Evolutionary conservation across 2,888 invertebrate genomes (phyloP), one percentile per base, ranked within the genome.

Genomic region (Calliphora vomitoria): DNA sequence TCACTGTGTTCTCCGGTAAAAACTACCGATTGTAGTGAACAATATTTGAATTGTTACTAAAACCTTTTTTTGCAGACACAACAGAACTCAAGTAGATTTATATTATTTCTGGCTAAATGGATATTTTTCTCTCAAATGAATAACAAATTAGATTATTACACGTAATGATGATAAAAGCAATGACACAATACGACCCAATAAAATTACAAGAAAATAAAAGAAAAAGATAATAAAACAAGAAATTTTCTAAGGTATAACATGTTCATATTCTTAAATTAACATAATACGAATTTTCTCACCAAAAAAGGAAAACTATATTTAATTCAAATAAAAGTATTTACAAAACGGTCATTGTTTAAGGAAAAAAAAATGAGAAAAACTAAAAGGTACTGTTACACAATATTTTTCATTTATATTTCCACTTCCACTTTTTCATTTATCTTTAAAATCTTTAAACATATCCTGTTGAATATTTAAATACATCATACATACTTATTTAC

Each of bases 401-500:
- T 50, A 6, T 35, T 31, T 31, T 31, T 31, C 31, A 31, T 31
- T 58, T 25, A 55, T 6, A 55, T 8, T 10, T 25, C 58, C 4
- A 58, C 13, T 58, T 58, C 20, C 13, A 58, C 4, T 25, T 18
- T 11, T n/a, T 76, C 35, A n/a, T 6, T 35, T 80, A 50, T 71
- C 69, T 71, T n/a, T 8, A 50, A 38, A 38, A 55, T 53, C 50
- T 41, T 31, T 55, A 44, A 35, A 55, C 20, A 82, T 60, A 86
- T 78, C 72, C 85, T 85, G 58, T 76, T 50, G 58, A 55, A 68
- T 41, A 80, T 41, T 50, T n/a, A 62, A 62, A 62, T 62, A 62
- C 38, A 62, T 35, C 62, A 4, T 58, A 25, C 0, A 41, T 20
- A 15, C n/a, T n/a, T 31, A 31, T 6, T 6, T 6, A 35, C 5